phyloP scores from a whole-genome alignment of 2,113 vertebrate genomes.

The Tupaia tana region DNA sequence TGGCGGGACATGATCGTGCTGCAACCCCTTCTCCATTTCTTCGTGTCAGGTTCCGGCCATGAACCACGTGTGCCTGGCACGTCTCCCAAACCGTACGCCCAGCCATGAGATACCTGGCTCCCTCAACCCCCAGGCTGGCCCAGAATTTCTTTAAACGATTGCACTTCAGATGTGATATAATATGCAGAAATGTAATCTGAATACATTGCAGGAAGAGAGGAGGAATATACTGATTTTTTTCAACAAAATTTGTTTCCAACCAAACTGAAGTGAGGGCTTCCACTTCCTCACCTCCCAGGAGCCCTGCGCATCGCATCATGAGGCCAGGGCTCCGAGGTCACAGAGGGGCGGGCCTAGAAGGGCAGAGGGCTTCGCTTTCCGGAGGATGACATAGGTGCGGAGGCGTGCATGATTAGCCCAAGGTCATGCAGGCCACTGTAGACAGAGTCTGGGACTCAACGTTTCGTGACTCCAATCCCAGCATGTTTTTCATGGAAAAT shows the following conservation, averaged over 20 bases:
- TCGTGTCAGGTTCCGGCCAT: no score
- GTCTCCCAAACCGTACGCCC: no score
- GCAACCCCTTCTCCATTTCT: no score
- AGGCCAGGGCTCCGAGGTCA: neutral
- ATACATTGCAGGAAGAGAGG: neutral
- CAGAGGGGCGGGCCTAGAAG: neutral
- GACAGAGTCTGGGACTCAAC: neutral
- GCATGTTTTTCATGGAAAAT: neutral
- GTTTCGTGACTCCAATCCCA: neutral
- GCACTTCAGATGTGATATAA: neutral
- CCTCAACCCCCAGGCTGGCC: no score
- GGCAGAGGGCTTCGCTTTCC: neutral
- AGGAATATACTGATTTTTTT: neutral
- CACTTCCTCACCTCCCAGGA: neutral
- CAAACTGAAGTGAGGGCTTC: neutral
- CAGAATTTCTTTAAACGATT: constrained; percentile 57
- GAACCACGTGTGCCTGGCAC: no score
- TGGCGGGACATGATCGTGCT: no score
- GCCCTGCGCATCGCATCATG: neutral
- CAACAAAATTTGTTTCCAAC: neutral
- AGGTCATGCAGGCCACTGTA: neutral
- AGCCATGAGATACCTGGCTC: no score
- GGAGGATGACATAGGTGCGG: neutral
- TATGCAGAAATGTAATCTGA: neutral
- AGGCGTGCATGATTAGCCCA: neutral